Conservation (phyloP, 1,140 invertebrate genomes). For the Bombus superbus region DNA sequence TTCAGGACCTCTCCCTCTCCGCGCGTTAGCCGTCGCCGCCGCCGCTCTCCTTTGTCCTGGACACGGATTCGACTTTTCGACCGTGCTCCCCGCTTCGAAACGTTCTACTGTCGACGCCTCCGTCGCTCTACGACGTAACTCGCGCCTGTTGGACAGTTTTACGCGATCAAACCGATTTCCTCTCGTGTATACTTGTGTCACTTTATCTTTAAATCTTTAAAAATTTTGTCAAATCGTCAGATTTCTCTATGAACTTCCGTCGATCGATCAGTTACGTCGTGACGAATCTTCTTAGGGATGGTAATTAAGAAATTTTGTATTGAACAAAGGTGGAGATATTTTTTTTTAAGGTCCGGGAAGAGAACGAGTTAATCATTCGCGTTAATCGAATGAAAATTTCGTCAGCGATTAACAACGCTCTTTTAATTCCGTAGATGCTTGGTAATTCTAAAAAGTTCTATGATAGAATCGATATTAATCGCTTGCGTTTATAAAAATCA, state of each 20-base stretch:
- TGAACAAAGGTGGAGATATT: not conserved
- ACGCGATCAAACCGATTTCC: not conserved
- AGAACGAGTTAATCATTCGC: too few species aligned
- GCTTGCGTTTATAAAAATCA: not conserved
- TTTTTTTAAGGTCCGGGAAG: not conserved
- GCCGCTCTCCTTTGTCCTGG: slow-evolving; percentile 55
- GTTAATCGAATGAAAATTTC: too few species aligned
- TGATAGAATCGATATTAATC: too few species aligned
- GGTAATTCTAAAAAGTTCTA: too few species aligned
- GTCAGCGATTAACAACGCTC: too few species aligned
- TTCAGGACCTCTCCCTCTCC: slow-evolving; percentile 36
- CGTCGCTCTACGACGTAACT: not conserved
- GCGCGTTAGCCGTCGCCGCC: slow-evolving; percentile 10
- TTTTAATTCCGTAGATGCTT: too few species aligned
- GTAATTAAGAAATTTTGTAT: not conserved
- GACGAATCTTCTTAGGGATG: not conserved
- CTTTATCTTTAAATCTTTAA: too few species aligned
- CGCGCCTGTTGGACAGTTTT: slow-evolving; percentile 14
- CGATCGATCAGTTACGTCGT: not conserved
- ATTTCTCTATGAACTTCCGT: not conserved
- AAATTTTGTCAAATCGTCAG: not conserved
- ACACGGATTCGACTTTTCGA: slow-evolving; percentile 40
- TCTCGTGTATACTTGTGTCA: not conserved
- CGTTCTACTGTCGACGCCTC: slow-evolving; percentile 20
- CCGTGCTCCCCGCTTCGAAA: slow-evolving; percentile 1